phyloP scores from a whole-genome alignment of 2,113 vertebrate species.

The Carlito syrichta region DNA sequence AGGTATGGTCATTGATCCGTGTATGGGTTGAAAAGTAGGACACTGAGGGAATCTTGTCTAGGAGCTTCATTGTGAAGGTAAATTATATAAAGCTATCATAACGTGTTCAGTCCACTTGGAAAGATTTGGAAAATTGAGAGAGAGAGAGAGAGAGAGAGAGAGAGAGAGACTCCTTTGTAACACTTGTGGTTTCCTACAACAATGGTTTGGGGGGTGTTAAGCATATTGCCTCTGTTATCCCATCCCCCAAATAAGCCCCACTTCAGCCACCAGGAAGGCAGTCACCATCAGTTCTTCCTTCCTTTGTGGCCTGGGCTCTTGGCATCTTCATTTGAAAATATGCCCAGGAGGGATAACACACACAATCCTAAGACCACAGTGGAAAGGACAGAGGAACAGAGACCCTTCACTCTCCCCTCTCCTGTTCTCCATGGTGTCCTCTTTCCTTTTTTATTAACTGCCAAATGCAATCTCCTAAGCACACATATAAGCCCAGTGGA shows the following conservation, averaged over 20 bases:
- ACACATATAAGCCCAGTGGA: neutral
- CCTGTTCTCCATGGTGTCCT: neutral
- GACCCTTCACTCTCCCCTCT: neutral
- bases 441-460: too few relatives aligned
- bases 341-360: too few relatives aligned
- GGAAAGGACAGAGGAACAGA: neutral
- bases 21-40: neutral
- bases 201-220: neutral
- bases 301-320: neutral
- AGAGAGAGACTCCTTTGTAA: neutral
- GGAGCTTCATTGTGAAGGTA: neutral
- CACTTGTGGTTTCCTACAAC: neutral
- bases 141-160: neutral
- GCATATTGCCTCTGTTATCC: neutral
- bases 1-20: rapidly evolving
- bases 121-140: neutral
- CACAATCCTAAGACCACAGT: neutral
- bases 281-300: neutral
- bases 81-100: neutral
- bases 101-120: neutral
- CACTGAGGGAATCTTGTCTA: neutral
- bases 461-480: neutral
- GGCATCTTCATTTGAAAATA: neutral
- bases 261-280: neutral
- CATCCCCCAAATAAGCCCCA: neutral